phyloP scores from a whole-genome alignment of 2,113 vertebrate species.

The Zosterops japonicus region DNA sequence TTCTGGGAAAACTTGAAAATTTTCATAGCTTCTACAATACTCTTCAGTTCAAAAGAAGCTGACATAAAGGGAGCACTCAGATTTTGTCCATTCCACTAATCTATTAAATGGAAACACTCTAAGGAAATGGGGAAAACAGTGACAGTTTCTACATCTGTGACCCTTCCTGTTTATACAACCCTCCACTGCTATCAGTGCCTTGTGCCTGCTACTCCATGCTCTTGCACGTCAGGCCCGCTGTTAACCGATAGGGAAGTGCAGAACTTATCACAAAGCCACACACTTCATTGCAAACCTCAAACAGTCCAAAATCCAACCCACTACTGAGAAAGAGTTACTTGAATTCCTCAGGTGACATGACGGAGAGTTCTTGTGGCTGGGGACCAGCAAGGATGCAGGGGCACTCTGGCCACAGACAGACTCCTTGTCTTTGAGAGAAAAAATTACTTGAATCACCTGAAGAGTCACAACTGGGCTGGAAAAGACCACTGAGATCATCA shows the following conservation, averaged over 20 bases:
- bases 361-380: background rate
- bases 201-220: background rate
- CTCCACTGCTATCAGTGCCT: background rate
- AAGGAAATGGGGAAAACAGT: background rate
- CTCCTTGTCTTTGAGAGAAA: background rate
- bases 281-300: background rate
- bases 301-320: background rate
- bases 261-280: rapidly evolving
- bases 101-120: background rate
- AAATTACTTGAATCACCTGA: background rate
- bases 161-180: background rate
- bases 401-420: background rate
- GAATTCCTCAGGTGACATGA: background rate
- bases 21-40: background rate
- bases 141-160: background rate
- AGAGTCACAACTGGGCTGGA: background rate
- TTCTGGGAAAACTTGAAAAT: background rate
- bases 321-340: background rate
- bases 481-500: background rate
- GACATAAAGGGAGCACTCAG: background rate
- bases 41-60: background rate
- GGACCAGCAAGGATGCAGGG: background rate
- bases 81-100: background rate
- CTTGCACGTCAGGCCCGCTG: rapidly evolving
- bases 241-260: background rate